Percentiles rank a stretch among this genome's conserved stretches.
phyloP scores from a whole-genome alignment of 2,797 vertebrate species.

The Myotis planiceps region DNA sequence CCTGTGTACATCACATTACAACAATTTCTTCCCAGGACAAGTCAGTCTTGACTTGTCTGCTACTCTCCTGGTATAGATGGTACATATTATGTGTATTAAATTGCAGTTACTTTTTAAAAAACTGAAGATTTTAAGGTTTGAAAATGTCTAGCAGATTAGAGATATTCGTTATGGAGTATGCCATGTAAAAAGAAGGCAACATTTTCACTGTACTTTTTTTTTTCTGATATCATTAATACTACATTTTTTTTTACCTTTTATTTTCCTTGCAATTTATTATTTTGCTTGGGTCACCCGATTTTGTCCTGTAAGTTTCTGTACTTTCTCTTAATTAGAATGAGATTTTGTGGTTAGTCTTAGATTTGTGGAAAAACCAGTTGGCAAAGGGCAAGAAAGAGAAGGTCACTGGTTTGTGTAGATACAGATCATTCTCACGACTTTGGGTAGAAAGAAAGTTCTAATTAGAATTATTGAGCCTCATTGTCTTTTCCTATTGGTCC shows the following conservation, averaged over 20 bases:
- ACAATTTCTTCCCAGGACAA: neutral
- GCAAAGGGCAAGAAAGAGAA: neutral
- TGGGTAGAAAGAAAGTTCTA: neutral
- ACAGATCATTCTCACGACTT: neutral
- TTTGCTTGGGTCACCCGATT: neutral
- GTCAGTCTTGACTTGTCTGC: neutral
- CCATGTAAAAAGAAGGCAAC: neutral
- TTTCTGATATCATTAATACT: neutral
- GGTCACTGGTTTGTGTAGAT: neutral
- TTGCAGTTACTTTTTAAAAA: neutral
- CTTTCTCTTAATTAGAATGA: neutral
- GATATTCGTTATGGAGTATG: neutral
- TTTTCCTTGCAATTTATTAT: conserved; percentile 1
- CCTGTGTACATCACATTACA: neutral
- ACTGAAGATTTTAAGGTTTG: neutral
- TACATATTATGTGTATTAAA: neutral
- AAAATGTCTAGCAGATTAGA: neutral
- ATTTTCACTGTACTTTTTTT: neutral
- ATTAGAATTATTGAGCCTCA: neutral
- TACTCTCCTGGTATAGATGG: neutral
- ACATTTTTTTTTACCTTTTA: neutral
- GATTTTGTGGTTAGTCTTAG: neutral
- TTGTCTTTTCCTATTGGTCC: neutral
- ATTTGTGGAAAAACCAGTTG: neutral
- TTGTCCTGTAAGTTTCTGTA: neutral